Evolutionary conservation across 2,113 vertebrate genomes (phyloP), one percentile per base, ranked within the genome.

Genomic region (Poecilia latipinna): DNA sequence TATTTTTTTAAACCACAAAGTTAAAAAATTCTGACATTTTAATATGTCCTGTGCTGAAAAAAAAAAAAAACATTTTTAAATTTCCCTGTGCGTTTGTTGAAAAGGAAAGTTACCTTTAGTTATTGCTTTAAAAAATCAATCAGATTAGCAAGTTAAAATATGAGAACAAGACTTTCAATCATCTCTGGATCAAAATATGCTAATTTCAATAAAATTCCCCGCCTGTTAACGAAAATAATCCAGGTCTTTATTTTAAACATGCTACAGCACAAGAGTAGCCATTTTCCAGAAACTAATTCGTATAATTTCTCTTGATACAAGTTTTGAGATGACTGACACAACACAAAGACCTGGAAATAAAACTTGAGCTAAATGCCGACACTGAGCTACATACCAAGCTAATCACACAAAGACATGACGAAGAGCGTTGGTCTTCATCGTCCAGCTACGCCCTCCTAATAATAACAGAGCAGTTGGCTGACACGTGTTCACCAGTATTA

Each of bases 391-490:
- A 19, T 26, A 65, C 31, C 51, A 4, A 37, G 48, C 61, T 42
- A 28, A 72, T n/a, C 33, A 54, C 62, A 65, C 75, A 42, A 37
- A 26, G 33, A 68, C 35, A 37, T 10, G 63, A 77, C 44, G 44
- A 72, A 78, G 28, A 4, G 57, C 61, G 10, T 6, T 61, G 28
- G 26, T 75, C 77, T 35, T 67, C 24, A 70, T 33, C 75, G 76
- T 51, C 69, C 24, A 75, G 80, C 68, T 80, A 76, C 74, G 74
- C 48, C 70, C 69, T 75, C 82, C 72, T 82, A 77, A 88, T 79
- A 87, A 88, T 88, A 89, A 83, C 81, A 85, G 12, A 74, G 64
- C 68, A 72, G 79, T 72, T 78, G 70, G 51, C 76, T 72, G 77
- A 85, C 84, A 87, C 70, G 71, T 85, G 82, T 83, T 61, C 80